Conservation (phyloP, 1,140 invertebrate genomes). For the Heliconius hewitsoni region DNA sequence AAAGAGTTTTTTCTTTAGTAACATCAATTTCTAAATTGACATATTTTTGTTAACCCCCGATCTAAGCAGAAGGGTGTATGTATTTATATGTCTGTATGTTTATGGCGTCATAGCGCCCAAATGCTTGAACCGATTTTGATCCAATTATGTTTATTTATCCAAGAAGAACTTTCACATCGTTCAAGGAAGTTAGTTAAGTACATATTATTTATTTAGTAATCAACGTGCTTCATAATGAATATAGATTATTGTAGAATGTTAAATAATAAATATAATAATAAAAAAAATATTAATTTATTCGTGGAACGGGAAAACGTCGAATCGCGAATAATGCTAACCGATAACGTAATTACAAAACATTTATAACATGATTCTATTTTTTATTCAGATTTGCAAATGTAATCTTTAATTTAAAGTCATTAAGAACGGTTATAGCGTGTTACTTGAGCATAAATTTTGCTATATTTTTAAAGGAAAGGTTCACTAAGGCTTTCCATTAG, state of each 20-base stretch:
- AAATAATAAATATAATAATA: background rate
- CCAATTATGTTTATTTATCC: too few species aligned
- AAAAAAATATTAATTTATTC: background rate
- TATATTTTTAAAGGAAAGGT: conserved; percentile 37
- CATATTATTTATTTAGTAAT: background rate
- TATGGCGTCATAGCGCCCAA: too few species aligned
- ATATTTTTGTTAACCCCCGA: too few species aligned
- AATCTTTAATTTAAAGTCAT: conserved; percentile 27
- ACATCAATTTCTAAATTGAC: too few species aligned
- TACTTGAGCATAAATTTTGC: conserved; percentile 32
- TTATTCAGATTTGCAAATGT: conserved; percentile 33
- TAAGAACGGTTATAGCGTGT: conserved; percentile 45
- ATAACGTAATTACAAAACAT: conserved; percentile 65
- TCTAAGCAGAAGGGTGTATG: too few species aligned
- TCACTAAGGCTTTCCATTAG: conserved; percentile 76
- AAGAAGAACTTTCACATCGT: too few species aligned
- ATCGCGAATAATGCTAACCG: conserved; percentile 61
- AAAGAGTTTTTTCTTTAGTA: too few species aligned
- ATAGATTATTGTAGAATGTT: background rate
- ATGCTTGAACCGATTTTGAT: too few species aligned
- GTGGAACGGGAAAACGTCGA: conserved; percentile 43
- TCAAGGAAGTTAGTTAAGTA: too few species aligned
- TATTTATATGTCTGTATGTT: too few species aligned
- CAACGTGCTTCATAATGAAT: background rate
- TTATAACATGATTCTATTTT: conserved; percentile 34